Base-by-base conservation (phyloP, 2,797 vertebrate species). In the Microctenopoma steveboyesi region DNA sequence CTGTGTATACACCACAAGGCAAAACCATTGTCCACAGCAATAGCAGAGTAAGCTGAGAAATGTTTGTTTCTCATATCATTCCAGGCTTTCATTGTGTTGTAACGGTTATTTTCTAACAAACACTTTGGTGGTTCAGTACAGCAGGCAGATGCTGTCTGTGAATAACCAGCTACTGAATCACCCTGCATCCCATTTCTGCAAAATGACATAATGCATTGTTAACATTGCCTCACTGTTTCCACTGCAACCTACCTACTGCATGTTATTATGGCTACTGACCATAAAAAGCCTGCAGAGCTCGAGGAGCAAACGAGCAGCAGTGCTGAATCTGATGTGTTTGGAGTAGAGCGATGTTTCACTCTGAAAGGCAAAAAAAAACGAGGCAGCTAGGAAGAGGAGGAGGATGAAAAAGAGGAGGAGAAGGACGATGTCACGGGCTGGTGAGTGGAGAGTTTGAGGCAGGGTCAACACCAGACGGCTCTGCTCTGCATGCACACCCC, bases 381-480 rank as follows among this genome's bases (percentile, higher is more conserved):
- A 76, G 52, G 28, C 69, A 78, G 61, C 70, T 69, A 56, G 74
- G 82, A 67, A 67, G 46, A 74, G 81, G 45, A 72, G 56, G 60
- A 54, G 63, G 65, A 64, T 37, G 59, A 55, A 42, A 37, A 48
- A 48, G 33, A 35, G 45, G n/a, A 28, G 28, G 64, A 39, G 55
- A 60, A 48, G 33, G 28, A 18, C 18, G 48, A 37, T 40, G 46
- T 59, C 15, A 51, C 46, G 40, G 28, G 49, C 30, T 60, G 73
- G 70, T 56, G 53, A 64, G 64, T 43, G 65, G 72, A 61, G 74
- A 61, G 79, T 69, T 62, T 48, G 87, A 86, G 89, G 86, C 92
- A 89, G 92, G 94, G 84, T 92, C 90, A 92, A 89, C 78, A 84
- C 74, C 86, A 90, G 89, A 92, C 93, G 94, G 89, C 84, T 90